These are phyloP conservation scores for Plectropomus leopardus DNA, from an alignment of 2,113 vertebrate species.

Conservation along the genomic window DNA sequence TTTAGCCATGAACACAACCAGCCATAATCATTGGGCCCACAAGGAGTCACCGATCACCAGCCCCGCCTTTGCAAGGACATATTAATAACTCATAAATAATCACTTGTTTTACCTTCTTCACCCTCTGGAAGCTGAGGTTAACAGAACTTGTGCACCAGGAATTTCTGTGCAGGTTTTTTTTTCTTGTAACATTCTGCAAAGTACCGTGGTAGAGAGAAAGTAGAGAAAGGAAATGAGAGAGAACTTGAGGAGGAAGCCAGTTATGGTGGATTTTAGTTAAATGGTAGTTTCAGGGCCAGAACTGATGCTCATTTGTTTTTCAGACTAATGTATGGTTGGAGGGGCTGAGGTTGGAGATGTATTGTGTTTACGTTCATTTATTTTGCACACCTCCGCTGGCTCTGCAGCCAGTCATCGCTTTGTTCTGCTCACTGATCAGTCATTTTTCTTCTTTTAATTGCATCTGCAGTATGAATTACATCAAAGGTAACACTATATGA, in stretches of 20 bases:
- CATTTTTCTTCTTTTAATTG: slow-evolving; percentile 15
- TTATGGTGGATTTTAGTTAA: slow-evolving; percentile 37
- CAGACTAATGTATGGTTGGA: slow-evolving; percentile 45
- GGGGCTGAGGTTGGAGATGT: slow-evolving; percentile 29
- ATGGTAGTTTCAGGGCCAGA: slow-evolving; percentile 33
- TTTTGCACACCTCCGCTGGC: slow-evolving; percentile 25
- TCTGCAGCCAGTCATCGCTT: neutral
- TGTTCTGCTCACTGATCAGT: slow-evolving; percentile 15
- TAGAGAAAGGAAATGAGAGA: slow-evolving; percentile 17
- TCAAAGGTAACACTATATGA: slow-evolving; percentile 6
- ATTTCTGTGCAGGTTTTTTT: neutral
- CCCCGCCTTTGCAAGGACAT: no score
- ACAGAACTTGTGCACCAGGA: neutral
- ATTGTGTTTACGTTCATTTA: slow-evolving; percentile 24
- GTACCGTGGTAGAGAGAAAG: neutral
- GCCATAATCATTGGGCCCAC: no score
- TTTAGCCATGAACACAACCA: no score
- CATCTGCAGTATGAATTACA: slow-evolving; percentile 5
- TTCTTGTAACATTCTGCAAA: neutral
- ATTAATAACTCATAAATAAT: no score
- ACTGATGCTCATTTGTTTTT: slow-evolving; percentile 49
- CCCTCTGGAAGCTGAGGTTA: neutral
- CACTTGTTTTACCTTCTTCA: neutral
- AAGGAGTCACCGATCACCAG: no score
- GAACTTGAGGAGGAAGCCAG: slow-evolving; percentile 25